Conservation (phyloP, 1,140 invertebrate species). For the Thalassaphorura encarpata region DNA sequence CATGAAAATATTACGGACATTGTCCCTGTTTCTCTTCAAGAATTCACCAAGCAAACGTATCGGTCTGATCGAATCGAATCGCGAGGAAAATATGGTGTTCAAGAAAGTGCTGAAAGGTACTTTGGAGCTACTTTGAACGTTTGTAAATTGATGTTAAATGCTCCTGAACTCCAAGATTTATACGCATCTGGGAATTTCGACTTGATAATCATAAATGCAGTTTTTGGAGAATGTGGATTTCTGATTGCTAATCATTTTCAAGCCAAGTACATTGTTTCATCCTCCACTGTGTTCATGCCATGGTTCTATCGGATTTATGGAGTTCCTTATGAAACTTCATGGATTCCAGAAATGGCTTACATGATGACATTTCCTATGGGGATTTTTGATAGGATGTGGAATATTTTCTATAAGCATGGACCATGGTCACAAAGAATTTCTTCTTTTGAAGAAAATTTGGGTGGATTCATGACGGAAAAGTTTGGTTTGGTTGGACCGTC, state of each 20-base stretch:
- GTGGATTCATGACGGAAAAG: background rate
- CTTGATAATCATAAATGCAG: constrained; percentile 3
- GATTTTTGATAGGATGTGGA: background rate
- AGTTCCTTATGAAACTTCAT: background rate
- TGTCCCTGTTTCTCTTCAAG: too few relatives aligned
- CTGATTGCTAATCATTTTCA: background rate
- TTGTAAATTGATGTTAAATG: background rate
- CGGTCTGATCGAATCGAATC: too few relatives aligned
- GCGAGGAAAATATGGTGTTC: too few relatives aligned
- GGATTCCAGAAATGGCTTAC: constrained; percentile 8
- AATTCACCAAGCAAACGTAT: too few relatives aligned
- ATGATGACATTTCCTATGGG: background rate
- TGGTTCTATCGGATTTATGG: constrained; percentile 13
- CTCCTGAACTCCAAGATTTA: background rate
- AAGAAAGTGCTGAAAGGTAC: too few relatives aligned
- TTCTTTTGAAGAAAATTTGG: too few relatives aligned
- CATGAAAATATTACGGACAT: constrained; percentile 5
- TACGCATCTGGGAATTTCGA: background rate
- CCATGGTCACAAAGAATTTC: too few relatives aligned
- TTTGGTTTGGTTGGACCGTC: background rate
- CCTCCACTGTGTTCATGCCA: background rate
- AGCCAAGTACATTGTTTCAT: constrained; percentile 5
- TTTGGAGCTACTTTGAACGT: background rate
- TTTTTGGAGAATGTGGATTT: constrained; percentile 13
- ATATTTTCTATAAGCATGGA: too few relatives aligned